Base-by-base conservation (phyloP, 2,113 vertebrate genomes). In the Pseudopipra pipra region DNA sequence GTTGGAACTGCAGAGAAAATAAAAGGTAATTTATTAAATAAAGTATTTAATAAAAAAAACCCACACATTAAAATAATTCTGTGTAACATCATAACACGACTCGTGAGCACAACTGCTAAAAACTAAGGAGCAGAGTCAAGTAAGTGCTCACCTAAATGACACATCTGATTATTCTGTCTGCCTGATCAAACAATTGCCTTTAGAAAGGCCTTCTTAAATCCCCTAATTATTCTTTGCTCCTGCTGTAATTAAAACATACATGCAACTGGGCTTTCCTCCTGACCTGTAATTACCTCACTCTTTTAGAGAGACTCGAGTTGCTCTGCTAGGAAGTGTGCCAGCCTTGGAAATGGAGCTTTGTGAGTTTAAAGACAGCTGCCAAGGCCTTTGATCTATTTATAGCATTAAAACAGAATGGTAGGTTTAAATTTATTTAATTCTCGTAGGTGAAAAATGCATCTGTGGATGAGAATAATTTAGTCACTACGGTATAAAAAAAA, bases 1-100 rank as follows among this genome's bases (percentile, higher is more conserved):
- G 93, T 99, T 99, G 11, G 99, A 99, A 96, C 99, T 99, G 97
- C 72, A 98, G 73, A 79, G 58, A 94, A 95, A 96, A 89, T 2
- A 43, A 62, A 75, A 62, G 27, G 56, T 13, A 33, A 83, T 44
- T 49, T 70, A 46, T 74, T 71, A 47, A 65, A 73, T n/a, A 66
- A 35, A 51, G 22, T 41, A 56, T 74, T 89, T 52, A 8, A 44
- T 68, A 39, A 47, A 43, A 12, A 17, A 47, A 0, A 5, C 6
- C 19, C 7, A 8, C 39, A 43, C 27, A 31, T 86, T 25, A 11
- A 47, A 86, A n/a, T 18, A 66, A 72, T 20, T n/a, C 3, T 24
- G 12, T 28, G 13, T 43, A 88, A 85, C 46, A 71, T 28, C 35
- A 21, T 0, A 28, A 61, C 23, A 19, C 5, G 30, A 47, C 11